Evolutionary conservation across 2,797 vertebrate species (phyloP).

Genomic region (Otolemur crassicaudatus): DNA sequence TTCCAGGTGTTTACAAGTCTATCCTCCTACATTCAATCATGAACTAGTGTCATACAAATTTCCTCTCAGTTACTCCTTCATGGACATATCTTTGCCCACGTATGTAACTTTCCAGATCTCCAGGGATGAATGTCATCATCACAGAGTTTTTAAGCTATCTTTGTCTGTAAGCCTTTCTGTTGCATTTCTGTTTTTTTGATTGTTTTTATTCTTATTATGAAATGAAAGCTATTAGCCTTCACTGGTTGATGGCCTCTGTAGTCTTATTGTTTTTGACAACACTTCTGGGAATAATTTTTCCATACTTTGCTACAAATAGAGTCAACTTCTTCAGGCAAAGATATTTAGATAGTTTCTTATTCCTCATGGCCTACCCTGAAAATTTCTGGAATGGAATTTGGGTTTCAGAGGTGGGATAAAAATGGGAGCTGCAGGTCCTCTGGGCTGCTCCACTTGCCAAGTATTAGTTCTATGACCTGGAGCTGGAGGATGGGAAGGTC

Average conservation of each 20-base stretch:
- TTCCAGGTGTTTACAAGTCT: background rate
- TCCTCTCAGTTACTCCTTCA: background rate
- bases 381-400: background rate
- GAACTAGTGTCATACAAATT: too few species aligned
- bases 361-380: background rate
- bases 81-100: background rate
- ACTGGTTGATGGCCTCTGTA: background rate
- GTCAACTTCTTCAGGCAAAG: background rate
- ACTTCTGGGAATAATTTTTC: background rate
- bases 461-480: background rate
- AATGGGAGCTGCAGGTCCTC: background rate
- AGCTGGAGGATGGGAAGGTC: background rate
- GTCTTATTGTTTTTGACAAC: background rate
- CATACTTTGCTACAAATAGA: background rate
- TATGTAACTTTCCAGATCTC: background rate
- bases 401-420: background rate
- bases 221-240: background rate
- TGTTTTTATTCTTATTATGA: background rate
- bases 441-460: background rate
- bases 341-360: background rate
- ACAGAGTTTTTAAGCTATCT: background rate
- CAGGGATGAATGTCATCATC: background rate
- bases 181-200: background rate
- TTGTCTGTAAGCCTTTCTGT: background rate
- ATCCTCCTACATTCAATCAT: background rate